Conservation (phyloP, 1,140 invertebrate species). For the Sycophaga agraensis region DNA sequence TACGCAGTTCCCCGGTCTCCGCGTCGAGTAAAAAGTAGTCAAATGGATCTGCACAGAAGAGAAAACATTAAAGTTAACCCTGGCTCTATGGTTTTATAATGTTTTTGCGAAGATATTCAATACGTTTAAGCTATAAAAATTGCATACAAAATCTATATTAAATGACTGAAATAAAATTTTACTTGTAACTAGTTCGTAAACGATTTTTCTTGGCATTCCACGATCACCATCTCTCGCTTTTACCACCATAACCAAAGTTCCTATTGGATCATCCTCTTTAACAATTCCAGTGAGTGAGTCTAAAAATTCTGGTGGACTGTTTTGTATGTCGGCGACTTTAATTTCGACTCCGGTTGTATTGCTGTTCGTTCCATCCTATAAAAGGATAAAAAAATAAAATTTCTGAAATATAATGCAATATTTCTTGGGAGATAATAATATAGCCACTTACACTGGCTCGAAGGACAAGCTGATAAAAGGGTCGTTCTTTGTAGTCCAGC, state of each 20-base stretch:
- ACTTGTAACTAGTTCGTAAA: slow-evolving; percentile 81
- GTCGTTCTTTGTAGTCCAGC: slow-evolving; percentile 72
- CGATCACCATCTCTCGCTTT: slow-evolving; percentile 81
- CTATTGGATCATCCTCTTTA: slow-evolving; percentile 81
- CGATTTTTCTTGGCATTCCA: slow-evolving; percentile 74
- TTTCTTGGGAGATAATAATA: background rate
- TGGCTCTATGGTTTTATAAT: too few species aligned
- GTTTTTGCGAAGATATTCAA: too few species aligned
- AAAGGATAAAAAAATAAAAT: too few species aligned
- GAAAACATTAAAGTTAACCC: background rate
- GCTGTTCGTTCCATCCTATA: slow-evolving; percentile 77
- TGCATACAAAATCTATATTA: too few species aligned
- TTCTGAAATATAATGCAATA: too few species aligned
- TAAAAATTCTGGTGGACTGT: slow-evolving; percentile 79
- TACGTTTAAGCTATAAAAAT: too few species aligned
- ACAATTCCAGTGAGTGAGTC: slow-evolving; percentile 78
- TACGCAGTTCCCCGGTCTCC: slow-evolving; percentile 75
- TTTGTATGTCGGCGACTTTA: slow-evolving; percentile 79
- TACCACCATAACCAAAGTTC: slow-evolving; percentile 77
- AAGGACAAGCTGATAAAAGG: slow-evolving; percentile 72
- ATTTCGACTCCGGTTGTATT: slow-evolving; percentile 73
- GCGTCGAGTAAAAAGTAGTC: slow-evolving; percentile 83
- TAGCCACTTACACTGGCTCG: slow-evolving; percentile 66
- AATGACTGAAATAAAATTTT: slow-evolving; percentile 46
- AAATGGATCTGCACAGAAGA: slow-evolving; percentile 68